Base-by-base conservation (phyloP, 1,140 invertebrate genomes). In the Goniozus legneri region DNA sequence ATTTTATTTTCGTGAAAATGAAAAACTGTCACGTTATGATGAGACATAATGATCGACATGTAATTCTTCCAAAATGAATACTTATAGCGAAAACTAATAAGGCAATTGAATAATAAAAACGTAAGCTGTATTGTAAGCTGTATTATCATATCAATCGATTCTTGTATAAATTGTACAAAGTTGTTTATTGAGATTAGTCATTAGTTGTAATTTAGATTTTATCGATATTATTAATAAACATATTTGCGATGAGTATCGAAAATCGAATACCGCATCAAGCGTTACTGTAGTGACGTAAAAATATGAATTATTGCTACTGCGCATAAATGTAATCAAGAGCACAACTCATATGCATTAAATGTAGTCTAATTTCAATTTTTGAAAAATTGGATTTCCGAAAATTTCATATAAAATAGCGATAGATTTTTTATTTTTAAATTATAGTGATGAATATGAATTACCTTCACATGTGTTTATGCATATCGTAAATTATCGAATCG, bases 121-220 rank as follows among this genome's bases (percentile, higher is more conserved):
- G 56, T 58, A 61, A 66, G 60, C 42, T 54, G 48, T 45, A 45
- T n/a, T n/a, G n/a, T n/a, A n/a, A n/a, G n/a, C n/a, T 35, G 33
- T 68, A 62, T 69, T 65, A 71, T 71, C 69, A 71, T 72, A 73
- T 74, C 67, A 72, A 59, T 60, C 59, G 63, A 47, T 66, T 59
- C 67, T 64, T 71, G 62, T 71, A 71, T 62, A 67, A 56, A 71
- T 58, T 69, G 67, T 73, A 72, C 52, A 71, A 61, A 69, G 59
- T 60, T 63, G 40, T 64, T 63, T 66, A 62, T 64, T 36, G 45
- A 64, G 54, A 58, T 64, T 66, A 72, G 65, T 67, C 65, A 70
- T 62, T 69, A 69, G 63, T 54, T 60, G 54, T 69, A 70, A 72
- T 65, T 64, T 61, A 65, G 44, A 56, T 53, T 51, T 51, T 31